Base-by-base conservation (phyloP, 30 jellyfish, hydroid and myxozoan species). In the Chrysaora quinquecirrha region DNA sequence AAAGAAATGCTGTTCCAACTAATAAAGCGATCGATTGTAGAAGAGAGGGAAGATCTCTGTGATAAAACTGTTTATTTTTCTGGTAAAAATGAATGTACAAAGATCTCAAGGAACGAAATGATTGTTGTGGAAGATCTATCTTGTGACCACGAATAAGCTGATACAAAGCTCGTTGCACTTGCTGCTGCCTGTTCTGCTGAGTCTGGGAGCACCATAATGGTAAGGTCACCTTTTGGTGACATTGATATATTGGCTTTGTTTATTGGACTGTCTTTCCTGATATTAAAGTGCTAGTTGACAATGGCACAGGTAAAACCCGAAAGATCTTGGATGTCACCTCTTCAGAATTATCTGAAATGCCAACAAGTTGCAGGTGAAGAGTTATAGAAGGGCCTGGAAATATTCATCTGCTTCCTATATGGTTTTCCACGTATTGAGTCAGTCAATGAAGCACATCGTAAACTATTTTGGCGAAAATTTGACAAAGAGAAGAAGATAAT, bases 71-170 rank as follows among this genome's bases (percentile, higher is more conserved):
- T 43, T 43, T 43, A 43, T 16, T 43, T 43, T 16, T 43, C 58
- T 43, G 58, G 58, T 43, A 43, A 6, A 43, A 43, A 16, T 16
- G 58, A 43, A 16, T 43, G 58, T 43, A 43, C 58, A 43, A 43
- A 43, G 58, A 43, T 43, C 58, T 43, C 58, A 16, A 43, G 16
- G 58, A 16, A 43, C 16, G 16, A 43, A 43, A 16, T 43, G 16
- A 43, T 16, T 43, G 58, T 6, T 6, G 58, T 6, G 12, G 58
- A 6, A 43, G 58, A 43, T 43, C 58, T 43, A 43, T 43, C 58
- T 43, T 43, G 73, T 50, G 56, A 74, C 75, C 86, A 74, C 61
- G 86, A 74, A 50, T 76, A 74, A 43, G 86, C 76, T 1, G 86
- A 74, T 54, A 47, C 86, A 49, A 74, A 74, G 25, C 86, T 74